Percentiles rank a stretch among this genome's conserved stretches.
Evolutionary conservation across 2,113 vertebrate species (phyloP).

Genomic region (Salvelinus fontinalis): DNA sequence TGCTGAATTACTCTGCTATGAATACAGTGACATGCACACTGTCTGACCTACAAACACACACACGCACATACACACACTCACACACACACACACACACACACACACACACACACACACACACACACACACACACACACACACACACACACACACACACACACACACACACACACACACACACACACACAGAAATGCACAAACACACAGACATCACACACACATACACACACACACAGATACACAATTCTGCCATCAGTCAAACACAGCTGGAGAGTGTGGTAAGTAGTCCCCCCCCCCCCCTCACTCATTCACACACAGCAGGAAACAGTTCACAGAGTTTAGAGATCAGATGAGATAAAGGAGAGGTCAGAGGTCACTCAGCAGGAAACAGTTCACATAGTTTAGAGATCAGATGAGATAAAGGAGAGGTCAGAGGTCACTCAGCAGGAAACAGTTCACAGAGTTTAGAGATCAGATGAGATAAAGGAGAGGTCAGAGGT

Average conservation of each 20-base stretch:
- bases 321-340: no score
- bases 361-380: not conserved
- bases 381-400: not conserved
- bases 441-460: not conserved
- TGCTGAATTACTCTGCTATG: not conserved
- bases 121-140: no score
- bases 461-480: not conserved
- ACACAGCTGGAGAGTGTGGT: not conserved
- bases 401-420: not conserved
- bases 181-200: no score
- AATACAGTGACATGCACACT: no score
- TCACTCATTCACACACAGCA: no score
- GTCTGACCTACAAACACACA: not conserved
- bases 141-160: no score
- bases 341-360: not conserved
- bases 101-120: no score
- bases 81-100: not conserved
- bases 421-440: not conserved
- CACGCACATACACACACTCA: not conserved
- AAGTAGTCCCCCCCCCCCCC: not conserved
- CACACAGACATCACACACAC: no score
- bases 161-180: no score
- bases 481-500: not conserved
- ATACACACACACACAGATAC: not conserved
- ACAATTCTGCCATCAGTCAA: not conserved